Evolutionary conservation across 1,140 invertebrate species (phyloP).

Genomic region (Pentalonia nigronervosa): DNA sequence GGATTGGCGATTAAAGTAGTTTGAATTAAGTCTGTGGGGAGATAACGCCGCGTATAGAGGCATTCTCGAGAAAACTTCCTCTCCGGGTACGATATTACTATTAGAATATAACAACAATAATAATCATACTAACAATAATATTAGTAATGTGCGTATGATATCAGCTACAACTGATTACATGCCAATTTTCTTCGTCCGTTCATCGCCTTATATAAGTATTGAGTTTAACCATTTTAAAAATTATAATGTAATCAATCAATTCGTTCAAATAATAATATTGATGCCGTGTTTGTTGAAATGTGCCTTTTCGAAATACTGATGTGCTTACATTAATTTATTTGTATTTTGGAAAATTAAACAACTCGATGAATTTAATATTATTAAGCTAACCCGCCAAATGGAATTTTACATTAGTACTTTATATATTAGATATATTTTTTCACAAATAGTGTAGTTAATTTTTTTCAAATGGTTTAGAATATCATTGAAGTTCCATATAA

Average conservation of each 20-base stretch:
- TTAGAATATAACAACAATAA: neutral
- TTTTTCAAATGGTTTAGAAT: neutral
- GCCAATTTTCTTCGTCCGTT: neutral
- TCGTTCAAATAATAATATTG: neutral
- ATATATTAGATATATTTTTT: neutral
- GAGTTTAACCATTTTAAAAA: neutral
- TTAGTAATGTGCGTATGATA: neutral
- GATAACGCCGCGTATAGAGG: neutral
- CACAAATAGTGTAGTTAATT: neutral
- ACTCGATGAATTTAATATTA: neutral
- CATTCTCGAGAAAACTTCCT: neutral
- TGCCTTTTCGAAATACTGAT: neutral
- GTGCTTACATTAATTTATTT: neutral
- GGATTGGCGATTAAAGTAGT: constrained; percentile 30
- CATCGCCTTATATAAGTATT: neutral
- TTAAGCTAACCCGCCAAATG: neutral
- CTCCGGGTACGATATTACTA: neutral
- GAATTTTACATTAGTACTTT: neutral
- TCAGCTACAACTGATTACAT: neutral
- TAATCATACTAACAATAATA: neutral
- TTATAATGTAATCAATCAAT: neutral
- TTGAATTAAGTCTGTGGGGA: constrained; percentile 14
- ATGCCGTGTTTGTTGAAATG: neutral
- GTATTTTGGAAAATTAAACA: neutral
- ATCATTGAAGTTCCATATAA: too few species aligned